Percentiles rank a stretch among this genome's conserved stretches.
Evolutionary conservation across 53 echinoderm and acorn worm genomes (phyloP).

Genomic region (Paracentrotus lividus): DNA sequence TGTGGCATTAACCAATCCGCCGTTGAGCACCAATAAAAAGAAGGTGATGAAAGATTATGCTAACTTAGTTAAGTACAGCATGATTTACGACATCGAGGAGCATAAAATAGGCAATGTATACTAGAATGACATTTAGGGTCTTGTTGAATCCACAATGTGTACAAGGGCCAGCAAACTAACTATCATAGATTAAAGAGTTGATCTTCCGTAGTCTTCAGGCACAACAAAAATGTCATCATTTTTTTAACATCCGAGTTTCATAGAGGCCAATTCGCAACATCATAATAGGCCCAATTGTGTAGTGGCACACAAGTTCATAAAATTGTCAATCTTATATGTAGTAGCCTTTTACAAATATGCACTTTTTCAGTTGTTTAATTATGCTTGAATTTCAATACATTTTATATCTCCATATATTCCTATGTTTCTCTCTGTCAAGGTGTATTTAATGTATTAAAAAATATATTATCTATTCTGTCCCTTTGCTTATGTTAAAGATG

Average conservation of each 20-base stretch:
- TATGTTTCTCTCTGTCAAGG: too few relatives aligned
- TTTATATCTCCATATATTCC: too few relatives aligned
- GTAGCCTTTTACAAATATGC: too few relatives aligned
- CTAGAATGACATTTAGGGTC: not conserved
- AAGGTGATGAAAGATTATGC: constrained; percentile 18
- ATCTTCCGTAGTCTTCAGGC: not conserved
- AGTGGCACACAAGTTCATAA: not conserved
- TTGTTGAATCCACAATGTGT: not conserved
- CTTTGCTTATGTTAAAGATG: too few relatives aligned
- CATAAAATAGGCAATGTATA: not conserved
- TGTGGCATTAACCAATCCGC: not conserved
- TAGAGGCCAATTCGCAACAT: too few relatives aligned
- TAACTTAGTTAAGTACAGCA: not conserved
- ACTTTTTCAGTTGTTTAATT: too few relatives aligned
- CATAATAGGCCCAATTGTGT: not conserved
- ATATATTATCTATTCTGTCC: too few relatives aligned
- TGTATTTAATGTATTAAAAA: too few relatives aligned
- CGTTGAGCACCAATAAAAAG: not conserved
- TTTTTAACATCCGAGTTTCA: too few relatives aligned
- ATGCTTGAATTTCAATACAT: too few relatives aligned
- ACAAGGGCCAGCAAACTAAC: constrained; percentile 4
- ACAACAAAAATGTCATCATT: not conserved
- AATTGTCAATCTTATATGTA: too few relatives aligned
- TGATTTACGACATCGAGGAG: constrained; percentile 12
- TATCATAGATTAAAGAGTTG: not conserved